Base-by-base conservation (phyloP, 1,140 invertebrate species). In the Macrobrachium nipponense region DNA sequence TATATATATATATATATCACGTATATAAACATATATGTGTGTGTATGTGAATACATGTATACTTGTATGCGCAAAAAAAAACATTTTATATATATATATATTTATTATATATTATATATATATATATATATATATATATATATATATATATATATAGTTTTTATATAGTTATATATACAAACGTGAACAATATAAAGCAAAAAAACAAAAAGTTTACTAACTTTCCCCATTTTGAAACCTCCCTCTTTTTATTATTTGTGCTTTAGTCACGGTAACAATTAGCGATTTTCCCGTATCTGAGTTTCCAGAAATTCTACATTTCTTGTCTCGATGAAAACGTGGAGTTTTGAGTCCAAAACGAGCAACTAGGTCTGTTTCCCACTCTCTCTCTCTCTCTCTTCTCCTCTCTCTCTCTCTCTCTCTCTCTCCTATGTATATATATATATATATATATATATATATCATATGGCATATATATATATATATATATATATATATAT, bases 401-500 rank as follows among this genome's bases (percentile, higher is more conserved):
- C 27, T 36, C 1, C 27, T 36, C 27, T 36, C 27, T 36, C 27
- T 36, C 8, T 4, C 27, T 36, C 1, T 36, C 27, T 36, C 27
- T 36, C 27, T 36, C 27, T 36, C 8, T 17, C 23, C 5, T 66
- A 66, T 66, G 12, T 66, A 66, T 66, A 66, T 66, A 66, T 66
- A 66, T 66, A 66, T 66, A 66, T 66, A 66, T 66, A 66, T 66
- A 66, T 66, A 66, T 66, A 66, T 66, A 66, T 17, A 66, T 66
- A 66, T 66, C n/a, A 66, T 66, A 66, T 66, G n/a, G n/a, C n/a
- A 66, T 66, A 66, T 66, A 66, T 66, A 66, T 17, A 66, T 66
- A 66, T 66, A 66, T 66, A 66, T 66, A 66, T 66, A 66, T 66
- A 27, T 66, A 66, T 66, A 27, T 66, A 66, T 66, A 27, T 66